phyloP scores from a whole-genome alignment of 2,888 invertebrate genomes.

The Neelides folsomi region DNA sequence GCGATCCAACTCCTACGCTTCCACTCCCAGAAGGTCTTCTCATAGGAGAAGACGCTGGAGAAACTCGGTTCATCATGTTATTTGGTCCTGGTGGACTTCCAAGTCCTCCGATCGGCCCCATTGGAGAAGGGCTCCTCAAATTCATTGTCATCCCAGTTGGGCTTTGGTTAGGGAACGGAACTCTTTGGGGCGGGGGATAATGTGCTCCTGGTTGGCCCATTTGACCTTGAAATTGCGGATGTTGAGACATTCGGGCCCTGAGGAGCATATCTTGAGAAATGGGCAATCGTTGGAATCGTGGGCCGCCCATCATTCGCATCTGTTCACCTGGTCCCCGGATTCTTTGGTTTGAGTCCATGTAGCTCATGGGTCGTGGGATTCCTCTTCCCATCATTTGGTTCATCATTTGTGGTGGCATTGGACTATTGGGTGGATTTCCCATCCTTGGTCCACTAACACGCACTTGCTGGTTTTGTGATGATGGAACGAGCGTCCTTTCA shows the following conservation, averaged over 20 bases:
- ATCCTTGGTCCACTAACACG: constrained; percentile 21
- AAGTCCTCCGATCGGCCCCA: constrained; percentile 28
- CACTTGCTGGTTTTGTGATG: constrained; percentile 24
- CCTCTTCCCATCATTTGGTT: constrained; percentile 23
- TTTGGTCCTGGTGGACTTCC: constrained; percentile 30
- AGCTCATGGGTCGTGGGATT: constrained; percentile 24
- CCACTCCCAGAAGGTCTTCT: constrained; percentile 42
- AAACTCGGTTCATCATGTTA: constrained; percentile 21
- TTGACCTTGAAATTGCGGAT: background rate
- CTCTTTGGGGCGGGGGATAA: constrained; percentile 17
- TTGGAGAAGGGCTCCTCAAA: constrained; percentile 29
- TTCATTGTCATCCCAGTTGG: constrained; percentile 24
- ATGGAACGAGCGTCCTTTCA: constrained; percentile 30
- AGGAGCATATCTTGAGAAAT: constrained; percentile 28
- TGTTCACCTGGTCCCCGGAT: constrained; percentile 9
- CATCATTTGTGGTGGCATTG: constrained; percentile 13
- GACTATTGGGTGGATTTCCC: constrained; percentile 15
- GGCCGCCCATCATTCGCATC: background rate
- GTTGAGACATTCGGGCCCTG: constrained; percentile 20
- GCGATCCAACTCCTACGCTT: constrained; percentile 39
- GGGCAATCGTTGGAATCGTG: constrained; percentile 24
- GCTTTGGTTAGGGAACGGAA: constrained; percentile 30
- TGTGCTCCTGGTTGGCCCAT: constrained; percentile 16
- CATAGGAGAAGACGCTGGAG: constrained; percentile 33
- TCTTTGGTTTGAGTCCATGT: constrained; percentile 4